Evolutionary conservation across 1,140 invertebrate species (phyloP).

Genomic region (Lasioglossum baleicum): DNA sequence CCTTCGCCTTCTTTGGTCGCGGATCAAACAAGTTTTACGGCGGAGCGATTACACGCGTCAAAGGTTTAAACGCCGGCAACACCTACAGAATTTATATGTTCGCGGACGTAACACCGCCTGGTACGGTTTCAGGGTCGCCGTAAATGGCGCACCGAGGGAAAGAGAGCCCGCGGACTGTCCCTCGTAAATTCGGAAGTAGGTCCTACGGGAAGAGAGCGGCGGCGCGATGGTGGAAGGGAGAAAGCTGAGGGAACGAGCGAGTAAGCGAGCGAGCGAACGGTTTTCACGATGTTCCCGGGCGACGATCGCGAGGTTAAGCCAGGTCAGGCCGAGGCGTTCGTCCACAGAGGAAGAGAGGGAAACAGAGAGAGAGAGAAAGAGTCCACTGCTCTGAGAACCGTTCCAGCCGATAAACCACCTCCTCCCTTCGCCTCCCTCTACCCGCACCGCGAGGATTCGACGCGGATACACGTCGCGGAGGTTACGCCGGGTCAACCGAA

Average conservation of each 20-base stretch:
- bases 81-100: background rate
- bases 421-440: background rate
- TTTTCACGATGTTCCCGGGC: conserved; percentile 37
- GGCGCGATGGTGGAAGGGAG: background rate
- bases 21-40: background rate
- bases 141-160: background rate
- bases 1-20: too few relatives aligned
- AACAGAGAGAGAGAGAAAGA: conserved; percentile 20
- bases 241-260: background rate
- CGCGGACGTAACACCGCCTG: background rate
- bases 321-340: conserved; percentile 58
- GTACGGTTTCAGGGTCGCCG: conserved; percentile 11
- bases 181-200: conserved; percentile 8
- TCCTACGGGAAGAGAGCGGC: background rate
- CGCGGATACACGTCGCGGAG: conserved; percentile 63
- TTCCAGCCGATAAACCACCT: conserved; percentile 57
- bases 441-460: conserved; percentile 56
- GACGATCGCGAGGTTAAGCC: conserved; percentile 56
- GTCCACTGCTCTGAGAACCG: conserved; percentile 63
- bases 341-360: conserved; percentile 21
- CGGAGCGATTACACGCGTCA: background rate
- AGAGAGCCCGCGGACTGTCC: background rate
- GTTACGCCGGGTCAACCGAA: conserved; percentile 65
- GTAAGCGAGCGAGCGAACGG: background rate
- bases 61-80: background rate